Conservation (phyloP, 2,113 vertebrate species). For the Rhegmatorhina hoffmannsi region DNA sequence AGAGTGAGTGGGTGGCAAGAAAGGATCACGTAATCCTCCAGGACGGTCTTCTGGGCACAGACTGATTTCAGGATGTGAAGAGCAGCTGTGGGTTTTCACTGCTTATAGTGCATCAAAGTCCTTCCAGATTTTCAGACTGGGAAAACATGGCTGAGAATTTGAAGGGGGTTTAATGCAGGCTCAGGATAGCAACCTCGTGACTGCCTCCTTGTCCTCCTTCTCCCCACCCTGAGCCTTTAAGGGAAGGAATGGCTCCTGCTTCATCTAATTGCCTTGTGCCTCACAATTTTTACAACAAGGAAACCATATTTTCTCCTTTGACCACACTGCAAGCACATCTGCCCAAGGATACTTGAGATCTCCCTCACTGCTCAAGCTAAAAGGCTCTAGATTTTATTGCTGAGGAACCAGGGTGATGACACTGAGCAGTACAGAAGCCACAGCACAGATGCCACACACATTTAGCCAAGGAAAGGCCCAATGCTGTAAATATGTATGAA, state of each 20-base stretch:
- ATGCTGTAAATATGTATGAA: neutral
- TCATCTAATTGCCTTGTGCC: neutral
- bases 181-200: neutral
- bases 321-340: neutral
- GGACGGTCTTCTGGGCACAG: neutral
- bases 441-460: neutral
- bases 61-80: neutral
- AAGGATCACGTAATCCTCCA: neutral
- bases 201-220: neutral
- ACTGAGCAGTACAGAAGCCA: neutral
- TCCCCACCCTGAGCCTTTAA: neutral
- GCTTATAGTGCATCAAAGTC: neutral
- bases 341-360: neutral
- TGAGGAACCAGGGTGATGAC: neutral
- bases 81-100: constrained; percentile 7
- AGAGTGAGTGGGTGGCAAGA: neutral
- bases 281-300: neutral
- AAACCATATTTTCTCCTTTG: neutral
- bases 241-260: neutral
- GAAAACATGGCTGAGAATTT: neutral
- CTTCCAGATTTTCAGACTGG: neutral
- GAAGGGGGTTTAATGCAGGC: neutral
- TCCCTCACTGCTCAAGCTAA: neutral
- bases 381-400: neutral
- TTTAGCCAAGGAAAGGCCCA: neutral